Percentiles rank a stretch among this genome's conserved stretches.
Evolutionary conservation across 2,888 invertebrate genomes (phyloP).

Genomic region (Metalampra italica): DNA sequence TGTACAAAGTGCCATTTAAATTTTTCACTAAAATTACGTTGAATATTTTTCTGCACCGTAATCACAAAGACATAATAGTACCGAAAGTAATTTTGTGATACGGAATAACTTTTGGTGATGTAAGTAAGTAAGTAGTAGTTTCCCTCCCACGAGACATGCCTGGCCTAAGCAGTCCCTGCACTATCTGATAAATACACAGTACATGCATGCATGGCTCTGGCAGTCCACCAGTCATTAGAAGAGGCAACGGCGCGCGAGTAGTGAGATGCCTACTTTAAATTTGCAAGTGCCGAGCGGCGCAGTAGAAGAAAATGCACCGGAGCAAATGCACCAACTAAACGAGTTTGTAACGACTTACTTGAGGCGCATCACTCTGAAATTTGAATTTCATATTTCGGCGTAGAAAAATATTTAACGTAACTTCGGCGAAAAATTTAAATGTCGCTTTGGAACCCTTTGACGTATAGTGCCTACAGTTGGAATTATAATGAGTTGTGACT

Average conservation of each 20-base stretch:
- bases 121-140: no score
- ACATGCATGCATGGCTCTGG: no score
- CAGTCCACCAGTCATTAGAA: neutral
- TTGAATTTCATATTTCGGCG: constrained; percentile 44
- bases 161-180: no score
- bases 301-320: constrained; percentile 4
- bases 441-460: neutral
- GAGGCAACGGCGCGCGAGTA: neutral
- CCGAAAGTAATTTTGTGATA: no score
- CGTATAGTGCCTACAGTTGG: neutral
- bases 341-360: constrained; percentile 54
- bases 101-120: no score
- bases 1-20: no score
- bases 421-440: neutral
- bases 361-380: constrained; percentile 43
- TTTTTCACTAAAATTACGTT: neutral
- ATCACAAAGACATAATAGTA: constrained; percentile 55
- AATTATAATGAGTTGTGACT: no score
- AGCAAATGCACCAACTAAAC: constrained; percentile 36
- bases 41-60: constrained; percentile 11
- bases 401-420: constrained; percentile 9
- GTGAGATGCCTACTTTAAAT: neutral
- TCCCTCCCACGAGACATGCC: neutral
- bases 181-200: no score
- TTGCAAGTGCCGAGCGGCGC: constrained; percentile 9